These are phyloP conservation scores for Orthosia cruda DNA, from an alignment of 2,888 invertebrate genomes.

Conservation along the genomic window DNA sequence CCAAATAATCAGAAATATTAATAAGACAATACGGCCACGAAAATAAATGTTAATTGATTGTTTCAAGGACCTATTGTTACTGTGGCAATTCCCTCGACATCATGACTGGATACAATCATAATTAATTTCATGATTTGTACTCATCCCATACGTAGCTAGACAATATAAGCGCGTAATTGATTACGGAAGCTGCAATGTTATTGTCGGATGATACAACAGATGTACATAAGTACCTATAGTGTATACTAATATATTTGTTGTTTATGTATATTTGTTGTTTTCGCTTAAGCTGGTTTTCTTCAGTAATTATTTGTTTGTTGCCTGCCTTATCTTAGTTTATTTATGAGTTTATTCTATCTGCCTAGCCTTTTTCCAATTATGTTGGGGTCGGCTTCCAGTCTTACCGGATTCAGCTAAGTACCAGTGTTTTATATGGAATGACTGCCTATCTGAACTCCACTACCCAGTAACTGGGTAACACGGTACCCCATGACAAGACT, in stretches of 20 bases:
- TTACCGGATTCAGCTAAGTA: too few species aligned
- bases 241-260: conserved; percentile 7
- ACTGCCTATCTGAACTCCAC: too few species aligned
- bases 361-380: too few species aligned
- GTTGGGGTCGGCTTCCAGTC: too few species aligned
- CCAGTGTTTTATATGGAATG: too few species aligned
- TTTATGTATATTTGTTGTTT: background rate
- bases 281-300: background rate
- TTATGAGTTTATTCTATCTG: too few species aligned
- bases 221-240: background rate
- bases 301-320: background rate
- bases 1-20: background rate
- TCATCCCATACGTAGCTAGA: conserved; percentile 46
- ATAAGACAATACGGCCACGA: background rate
- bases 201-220: conserved; percentile 48
- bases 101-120: conserved; percentile 53
- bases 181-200: conserved; percentile 61
- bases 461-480: too few species aligned
- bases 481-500: too few species aligned
- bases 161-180: conserved; percentile 65
- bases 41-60: conserved; percentile 13
- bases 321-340: too few species aligned
- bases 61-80: conserved; percentile 15
- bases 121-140: conserved; percentile 62
- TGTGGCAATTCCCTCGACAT: conserved; percentile 32